Conservation (phyloP, 1,140 invertebrate species). For the Drosophila bipectinata region DNA sequence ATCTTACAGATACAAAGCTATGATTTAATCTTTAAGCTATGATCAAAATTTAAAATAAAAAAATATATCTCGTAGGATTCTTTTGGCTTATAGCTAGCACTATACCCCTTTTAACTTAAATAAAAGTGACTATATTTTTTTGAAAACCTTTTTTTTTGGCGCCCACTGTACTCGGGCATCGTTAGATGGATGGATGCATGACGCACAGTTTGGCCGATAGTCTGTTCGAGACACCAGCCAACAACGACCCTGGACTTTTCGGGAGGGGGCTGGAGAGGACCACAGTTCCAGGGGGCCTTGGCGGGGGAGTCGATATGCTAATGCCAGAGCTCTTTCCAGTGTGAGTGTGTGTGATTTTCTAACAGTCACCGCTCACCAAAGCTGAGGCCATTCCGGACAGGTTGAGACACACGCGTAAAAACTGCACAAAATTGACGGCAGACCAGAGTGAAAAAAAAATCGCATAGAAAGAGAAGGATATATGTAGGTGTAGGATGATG, state of each 20-base stretch:
- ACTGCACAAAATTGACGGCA: conserved; percentile 73
- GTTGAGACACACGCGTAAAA: conserved; percentile 81
- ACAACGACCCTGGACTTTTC: conserved; percentile 24
- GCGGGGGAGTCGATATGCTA: conserved; percentile 53
- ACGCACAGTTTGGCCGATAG: conserved; percentile 66
- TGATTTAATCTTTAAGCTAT: too few species aligned
- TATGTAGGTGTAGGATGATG: conserved; percentile 14
- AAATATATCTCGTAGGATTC: too few species aligned
- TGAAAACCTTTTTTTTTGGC: background rate
- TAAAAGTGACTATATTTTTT: background rate
- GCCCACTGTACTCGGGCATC: conserved; percentile 53
- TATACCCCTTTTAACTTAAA: too few species aligned
- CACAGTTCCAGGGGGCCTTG: conserved; percentile 15
- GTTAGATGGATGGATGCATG: conserved; percentile 74
- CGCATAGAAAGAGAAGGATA: conserved; percentile 17
- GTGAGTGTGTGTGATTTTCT: conserved; percentile 47
- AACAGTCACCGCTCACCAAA: conserved; percentile 46
- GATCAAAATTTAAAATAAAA: too few species aligned
- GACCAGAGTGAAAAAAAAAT: conserved; percentile 11
- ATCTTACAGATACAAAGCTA: background rate
- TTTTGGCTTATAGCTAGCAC: too few species aligned
- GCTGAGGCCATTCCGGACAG: conserved; percentile 66
- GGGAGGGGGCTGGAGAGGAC: conserved; percentile 15
- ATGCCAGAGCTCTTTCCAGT: conserved; percentile 18
- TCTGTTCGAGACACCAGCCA: conserved; percentile 49